Evolutionary conservation across 2,797 vertebrate genomes (phyloP), one percentile per base, ranked within the genome.

Genomic region (Borostomias antarcticus): DNA sequence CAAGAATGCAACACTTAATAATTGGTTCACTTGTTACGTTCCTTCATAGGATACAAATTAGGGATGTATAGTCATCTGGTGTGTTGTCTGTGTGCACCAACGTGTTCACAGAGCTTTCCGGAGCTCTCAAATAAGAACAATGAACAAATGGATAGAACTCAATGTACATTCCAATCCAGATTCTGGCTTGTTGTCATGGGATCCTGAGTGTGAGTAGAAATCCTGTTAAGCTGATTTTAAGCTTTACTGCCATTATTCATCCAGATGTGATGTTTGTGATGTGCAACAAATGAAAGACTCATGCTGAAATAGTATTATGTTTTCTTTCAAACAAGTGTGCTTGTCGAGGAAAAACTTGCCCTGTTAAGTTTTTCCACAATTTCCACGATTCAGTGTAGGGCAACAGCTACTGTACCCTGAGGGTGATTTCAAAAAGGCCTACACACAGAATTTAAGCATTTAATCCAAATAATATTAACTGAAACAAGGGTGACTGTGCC

Each of bases 131-230:
- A 30, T 1, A 30, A 29, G 15, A 13, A 59, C 48, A 62, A 13
- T 35, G 66, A 19, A 29, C 7, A 25, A 62, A 64, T 47, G 68
- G 28, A 66, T 72, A 68, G 1, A 72, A 70, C 56, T 40, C 52
- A 50, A 66, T 62, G 57, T 51, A n/a, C 47, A 71, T 76, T 75
- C 67, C 66, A 68, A 35, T 32, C 28, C 48, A 58, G 68, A 76
- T 70, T 70, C 63, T 29, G 50, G 52, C 50, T 25, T 32, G 21
- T 52, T 53, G 45, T 70, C 50, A 32, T 17, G 63, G 54, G 70
- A 47, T n/a, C 57, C 29, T 57, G 43, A 65, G 52, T 66, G 43
- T 69, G 62, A 21, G 13, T 54, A 56, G 54, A 61, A 64, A 29
- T 71, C 50, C 17, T 5, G n/a, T 32, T 63, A 50, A 70, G 56